Base-by-base conservation (phyloP, 2,797 vertebrate genomes). In the Echeneis naucrates region DNA sequence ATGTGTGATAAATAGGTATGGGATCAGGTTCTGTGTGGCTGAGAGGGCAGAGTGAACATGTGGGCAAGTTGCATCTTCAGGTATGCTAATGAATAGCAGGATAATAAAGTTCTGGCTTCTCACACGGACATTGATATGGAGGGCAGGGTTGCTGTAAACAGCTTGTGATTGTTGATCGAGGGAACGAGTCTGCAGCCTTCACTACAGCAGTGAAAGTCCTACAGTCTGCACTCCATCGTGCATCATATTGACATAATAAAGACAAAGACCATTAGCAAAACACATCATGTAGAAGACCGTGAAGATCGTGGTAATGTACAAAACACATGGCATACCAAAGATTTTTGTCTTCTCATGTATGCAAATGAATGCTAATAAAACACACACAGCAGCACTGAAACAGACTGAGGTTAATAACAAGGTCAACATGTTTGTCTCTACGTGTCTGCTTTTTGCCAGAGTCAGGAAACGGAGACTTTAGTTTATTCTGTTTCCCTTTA, bases 331-430 rank as follows among this genome's bases (percentile, higher is more conserved):
- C 16, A 14, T 30, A 35, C 26, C 51, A 33, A 27, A 79, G 68
- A 68, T 62, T 4, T 82, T 74, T 62, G 55, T 67, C 40, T 81
- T 35, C 59, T 78, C 64, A 81, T 85, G 50, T 81, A 81, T 67
- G 12, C 44, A 53, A 78, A 75, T 84, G 71, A 21, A 81, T 82
- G 54, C 59, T 70, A 59, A 78, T 10, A 54, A 54, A 54, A n/a
- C n/a, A n/a, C n/a, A n/a, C n/a, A n/a, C n/a, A n/a, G 30, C 33
- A 40, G 66, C 57, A 61, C 16, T 66, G 32, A 35, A 60, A 33
- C 23, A 57, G 59, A 33, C 47, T 62, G 26, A 32, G 47, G 17
- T 52, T 61, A 23, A 45, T 53, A 4, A 5, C 23, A 19, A 33
- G 5, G 30, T 19, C 53, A 4, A 21, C n/a, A 0, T 44, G 11